A percentile compares a stretch with the other conserved stretches of the same genome.
Evolutionary conservation across 2,797 vertebrate species (phyloP).

Genomic region (Platyrinchus mystaceus): DNA sequence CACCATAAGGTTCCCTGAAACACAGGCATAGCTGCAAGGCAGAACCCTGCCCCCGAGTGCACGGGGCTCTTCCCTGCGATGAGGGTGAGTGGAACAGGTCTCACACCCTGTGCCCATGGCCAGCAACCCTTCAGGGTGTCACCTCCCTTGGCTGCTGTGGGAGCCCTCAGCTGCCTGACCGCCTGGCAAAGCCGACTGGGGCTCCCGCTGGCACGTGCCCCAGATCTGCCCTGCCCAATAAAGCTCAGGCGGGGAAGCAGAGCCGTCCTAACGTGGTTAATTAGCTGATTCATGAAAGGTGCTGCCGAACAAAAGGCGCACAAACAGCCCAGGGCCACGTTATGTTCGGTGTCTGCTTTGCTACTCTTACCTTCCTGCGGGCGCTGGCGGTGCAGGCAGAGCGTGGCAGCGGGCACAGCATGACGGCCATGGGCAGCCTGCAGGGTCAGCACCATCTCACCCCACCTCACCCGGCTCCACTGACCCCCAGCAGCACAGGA

Average conservation of each 20-base stretch:
- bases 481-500: not conserved
- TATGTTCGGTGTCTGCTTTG: not conserved
- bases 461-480: not conserved
- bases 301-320: constrained; percentile 6
- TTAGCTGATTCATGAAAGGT: not conserved
- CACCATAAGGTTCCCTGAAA: not conserved
- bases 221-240: not conserved
- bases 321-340: constrained; percentile 17
- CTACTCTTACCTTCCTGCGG: constrained; percentile 8
- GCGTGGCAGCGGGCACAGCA: rapidly evolving
- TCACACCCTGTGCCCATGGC: not conserved
- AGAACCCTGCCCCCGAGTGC: no score
- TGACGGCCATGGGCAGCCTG: not conserved
- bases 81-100: not conserved
- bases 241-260: not conserved
- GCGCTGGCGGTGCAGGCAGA: not conserved
- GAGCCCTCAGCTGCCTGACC: not conserved
- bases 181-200: not conserved
- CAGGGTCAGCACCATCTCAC: rapidly evolving
- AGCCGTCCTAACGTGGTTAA: constrained; percentile 25
- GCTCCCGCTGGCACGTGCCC: not conserved
- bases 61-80: rapidly evolving
- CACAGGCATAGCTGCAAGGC: rapidly evolving
- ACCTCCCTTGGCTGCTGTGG: rapidly evolving
- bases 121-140: not conserved